Evolutionary conservation across 2,113 vertebrate genomes (phyloP).

Genomic region (Neotoma lepida): DNA sequence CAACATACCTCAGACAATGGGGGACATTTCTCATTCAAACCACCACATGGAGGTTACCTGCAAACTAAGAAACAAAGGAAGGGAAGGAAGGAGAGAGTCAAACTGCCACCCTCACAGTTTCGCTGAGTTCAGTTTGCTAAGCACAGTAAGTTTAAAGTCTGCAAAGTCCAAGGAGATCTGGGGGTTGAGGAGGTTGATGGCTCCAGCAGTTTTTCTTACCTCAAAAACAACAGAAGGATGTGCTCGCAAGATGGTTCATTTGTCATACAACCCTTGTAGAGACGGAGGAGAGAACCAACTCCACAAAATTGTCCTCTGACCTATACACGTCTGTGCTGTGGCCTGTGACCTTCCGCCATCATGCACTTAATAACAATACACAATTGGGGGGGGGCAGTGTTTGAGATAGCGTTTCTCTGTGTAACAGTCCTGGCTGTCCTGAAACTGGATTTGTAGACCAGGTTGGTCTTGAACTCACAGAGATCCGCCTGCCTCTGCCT

Average conservation of each 20-base stretch:
- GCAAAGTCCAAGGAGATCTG: background rate
- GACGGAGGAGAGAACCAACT: background rate
- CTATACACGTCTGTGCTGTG: background rate
- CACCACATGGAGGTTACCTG: background rate
- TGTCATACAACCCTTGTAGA: background rate
- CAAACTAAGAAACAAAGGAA: background rate
- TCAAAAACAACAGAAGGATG: background rate
- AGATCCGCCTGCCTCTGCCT: background rate
- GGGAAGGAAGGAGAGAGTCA: background rate
- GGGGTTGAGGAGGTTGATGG: background rate
- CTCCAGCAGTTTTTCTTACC: background rate
- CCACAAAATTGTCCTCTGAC: background rate
- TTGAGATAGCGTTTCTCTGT: background rate
- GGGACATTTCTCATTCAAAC: background rate
- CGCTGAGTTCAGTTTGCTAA: background rate
- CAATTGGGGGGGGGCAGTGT: background rate
- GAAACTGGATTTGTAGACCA: no score
- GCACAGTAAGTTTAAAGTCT: background rate
- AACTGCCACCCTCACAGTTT: background rate
- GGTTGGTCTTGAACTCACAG: background rate
- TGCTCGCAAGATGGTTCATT: background rate
- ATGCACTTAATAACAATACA: no score
- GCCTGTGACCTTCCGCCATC: background rate
- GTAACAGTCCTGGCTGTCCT: background rate
- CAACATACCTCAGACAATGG: background rate